phyloP scores from a whole-genome alignment of 2,113 vertebrate genomes.

The Hepsetus odoe region DNA sequence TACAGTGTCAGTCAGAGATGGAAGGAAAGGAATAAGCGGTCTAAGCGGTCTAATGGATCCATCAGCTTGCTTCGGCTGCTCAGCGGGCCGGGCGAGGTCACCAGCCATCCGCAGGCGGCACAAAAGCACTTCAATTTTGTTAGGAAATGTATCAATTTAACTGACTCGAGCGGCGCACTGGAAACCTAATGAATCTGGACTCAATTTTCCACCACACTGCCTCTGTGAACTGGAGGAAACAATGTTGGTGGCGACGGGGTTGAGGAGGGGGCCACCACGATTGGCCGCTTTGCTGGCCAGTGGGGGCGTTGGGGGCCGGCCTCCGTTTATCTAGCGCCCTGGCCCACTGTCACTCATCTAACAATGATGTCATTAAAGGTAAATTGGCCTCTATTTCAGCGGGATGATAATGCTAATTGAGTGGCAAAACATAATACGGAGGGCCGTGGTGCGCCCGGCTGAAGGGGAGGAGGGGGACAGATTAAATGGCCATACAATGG shows the following conservation, averaged over 20 bases:
- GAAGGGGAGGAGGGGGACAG: slow-evolving; percentile 91
- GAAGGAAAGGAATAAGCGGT: slow-evolving; percentile 92
- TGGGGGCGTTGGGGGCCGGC: slow-evolving; percentile 80
- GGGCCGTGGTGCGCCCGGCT: slow-evolving; percentile 92
- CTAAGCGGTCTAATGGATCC: slow-evolving; percentile 99
- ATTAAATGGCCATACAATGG: slow-evolving; percentile 97
- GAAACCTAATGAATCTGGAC: slow-evolving; percentile 99
- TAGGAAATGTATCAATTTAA: slow-evolving; percentile 99
- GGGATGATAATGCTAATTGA: slow-evolving; percentile 99
- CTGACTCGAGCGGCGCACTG: slow-evolving; percentile 98
- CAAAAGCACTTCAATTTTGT: slow-evolving; percentile 99
- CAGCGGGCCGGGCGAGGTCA: slow-evolving; percentile 98
- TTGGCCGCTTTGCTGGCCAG: slow-evolving; percentile 84
- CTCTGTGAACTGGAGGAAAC: slow-evolving; percentile 97
- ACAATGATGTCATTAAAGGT: slow-evolving; percentile 99
- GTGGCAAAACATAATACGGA: slow-evolving; percentile 99
- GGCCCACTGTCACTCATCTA: slow-evolving; percentile 91
- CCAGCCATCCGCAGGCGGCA: slow-evolving; percentile 98
- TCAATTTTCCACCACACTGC: slow-evolving; percentile 99
- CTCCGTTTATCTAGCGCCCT: slow-evolving; percentile 80
- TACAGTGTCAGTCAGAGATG: slow-evolving; percentile 97
- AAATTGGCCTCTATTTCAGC: slow-evolving; percentile 99
- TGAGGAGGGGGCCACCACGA: slow-evolving; percentile 78
- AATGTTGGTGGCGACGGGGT: slow-evolving; percentile 92
- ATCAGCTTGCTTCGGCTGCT: slow-evolving; percentile 98